These are phyloP conservation scores for Monomorium pharaonis DNA, from an alignment of 1,140 invertebrate species.

Conservation along the genomic window DNA sequence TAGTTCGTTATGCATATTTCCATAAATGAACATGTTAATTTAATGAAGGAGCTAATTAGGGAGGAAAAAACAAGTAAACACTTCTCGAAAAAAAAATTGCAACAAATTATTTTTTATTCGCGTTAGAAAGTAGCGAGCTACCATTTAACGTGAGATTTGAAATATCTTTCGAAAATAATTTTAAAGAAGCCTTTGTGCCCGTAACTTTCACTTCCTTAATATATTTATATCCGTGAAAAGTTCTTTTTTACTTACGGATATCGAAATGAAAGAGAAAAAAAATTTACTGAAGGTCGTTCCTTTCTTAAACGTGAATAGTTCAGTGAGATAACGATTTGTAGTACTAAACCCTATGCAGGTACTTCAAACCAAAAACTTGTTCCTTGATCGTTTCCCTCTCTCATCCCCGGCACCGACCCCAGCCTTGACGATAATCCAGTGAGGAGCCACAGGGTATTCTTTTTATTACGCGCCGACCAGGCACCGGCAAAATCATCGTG, in stretches of 20 bases:
- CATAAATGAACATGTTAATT: slow-evolving; percentile 34
- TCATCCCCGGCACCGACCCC: slow-evolving; percentile 31
- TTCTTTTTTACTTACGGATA: not conserved
- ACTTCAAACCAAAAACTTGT: not conserved
- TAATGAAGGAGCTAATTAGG: slow-evolving; percentile 3
- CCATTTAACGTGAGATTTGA: not conserved
- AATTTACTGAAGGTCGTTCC: not conserved
- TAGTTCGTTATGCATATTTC: slow-evolving; percentile 31
- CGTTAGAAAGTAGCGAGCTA: not conserved
- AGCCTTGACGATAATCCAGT: slow-evolving; percentile 71
- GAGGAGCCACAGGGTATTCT: slow-evolving; percentile 62
- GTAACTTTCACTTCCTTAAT: not conserved
- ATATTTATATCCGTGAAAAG: not conserved
- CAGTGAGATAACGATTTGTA: slow-evolving; percentile 60
- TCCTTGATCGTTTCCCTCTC: slow-evolving; percentile 24
- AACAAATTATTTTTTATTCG: slow-evolving; percentile 35
- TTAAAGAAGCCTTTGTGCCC: not conserved
- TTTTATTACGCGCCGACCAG: slow-evolving; percentile 65
- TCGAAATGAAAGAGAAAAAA: not conserved
- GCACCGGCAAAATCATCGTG: slow-evolving; percentile 51
- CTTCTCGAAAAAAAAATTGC: not conserved
- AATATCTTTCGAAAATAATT: not conserved
- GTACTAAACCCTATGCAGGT: slow-evolving; percentile 44
- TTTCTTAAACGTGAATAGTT: not conserved
- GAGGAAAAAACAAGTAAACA: not conserved